Conservation (phyloP, 2,888 invertebrate species). For the Netelia inedita region DNA sequence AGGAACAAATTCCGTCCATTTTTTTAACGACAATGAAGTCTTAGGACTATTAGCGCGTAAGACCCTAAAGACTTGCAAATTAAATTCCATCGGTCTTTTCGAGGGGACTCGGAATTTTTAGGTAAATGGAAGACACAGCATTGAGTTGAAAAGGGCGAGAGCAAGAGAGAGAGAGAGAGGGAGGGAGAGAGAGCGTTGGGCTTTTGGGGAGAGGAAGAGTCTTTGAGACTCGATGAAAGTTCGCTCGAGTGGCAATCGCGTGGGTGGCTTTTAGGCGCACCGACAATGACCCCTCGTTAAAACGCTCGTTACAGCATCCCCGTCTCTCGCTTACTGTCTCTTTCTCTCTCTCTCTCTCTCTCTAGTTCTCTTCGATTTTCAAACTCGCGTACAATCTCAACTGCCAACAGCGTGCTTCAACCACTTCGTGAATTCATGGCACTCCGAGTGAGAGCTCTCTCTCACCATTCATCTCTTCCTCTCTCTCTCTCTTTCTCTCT, state of each 20-base stretch:
- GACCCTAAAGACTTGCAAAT: background rate
- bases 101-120: background rate
- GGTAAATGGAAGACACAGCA: background rate
- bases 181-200: conserved; percentile 26
- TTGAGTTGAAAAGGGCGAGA: background rate
- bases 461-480: conserved; percentile 53
- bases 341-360: conserved; percentile 49
- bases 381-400: conserved; percentile 58
- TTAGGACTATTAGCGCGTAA: background rate
- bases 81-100: background rate
- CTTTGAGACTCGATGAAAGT: conserved; percentile 64
- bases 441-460: conserved; percentile 42
- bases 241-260: conserved; percentile 68
- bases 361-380: conserved; percentile 65
- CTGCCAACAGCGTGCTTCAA: conserved; percentile 61
- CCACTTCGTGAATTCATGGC: conserved; percentile 59
- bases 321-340: conserved; percentile 8
- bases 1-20: conserved; percentile 29
- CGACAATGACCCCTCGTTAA: conserved; percentile 70
- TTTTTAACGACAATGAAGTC: conserved; percentile 18
- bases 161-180: background rate
- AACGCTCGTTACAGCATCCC: conserved; percentile 64
- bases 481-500: conserved; percentile 42
- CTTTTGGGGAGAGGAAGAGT: conserved; percentile 44
- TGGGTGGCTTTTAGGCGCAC: conserved; percentile 68